Evolutionary conservation across 2,888 invertebrate genomes (phyloP), one percentile per base, ranked within the genome.

Genomic region (Tridacna gigas): DNA sequence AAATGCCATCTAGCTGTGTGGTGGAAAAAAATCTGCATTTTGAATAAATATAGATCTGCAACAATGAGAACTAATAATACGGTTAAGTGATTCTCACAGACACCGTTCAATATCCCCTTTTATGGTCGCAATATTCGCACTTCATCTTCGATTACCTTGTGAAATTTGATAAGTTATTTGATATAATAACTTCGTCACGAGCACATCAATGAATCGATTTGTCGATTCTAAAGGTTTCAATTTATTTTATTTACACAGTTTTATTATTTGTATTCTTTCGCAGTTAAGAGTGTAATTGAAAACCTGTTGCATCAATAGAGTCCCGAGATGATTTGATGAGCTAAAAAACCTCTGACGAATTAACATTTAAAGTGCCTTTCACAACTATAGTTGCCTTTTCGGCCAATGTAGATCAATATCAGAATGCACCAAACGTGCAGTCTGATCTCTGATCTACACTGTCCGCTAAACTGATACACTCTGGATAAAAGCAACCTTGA

Each of bases 211-310:
- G 71, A 51, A 48, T 71, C 71, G 51, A 71, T 71, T 71, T 71
- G 22, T n/a, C 28, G 13, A 20, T 71, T 71, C 75, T 75, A 63
- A 61, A 75, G 63, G 75, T 63, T 75, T 75, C 75, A 75, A 75
- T 75, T 75, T 75, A 63, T 25, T 45, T 9, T 75, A 63, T 75
- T 75, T 75, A 75, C 75, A 63, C 20, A 75, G 75, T 75, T 61
- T 28, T 75, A 63, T 47, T 47, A 75, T 75, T 61, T 75, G 45
- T 63, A 75, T 75, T 61, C 75, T 61, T 47, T 75, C 63, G 37
- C 61, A 47, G 61, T 63, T 63, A 37, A 61, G 63, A 7, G 47
- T 61, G 75, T 75, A 75, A 75, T 75, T 75, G 63, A 75, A 74
- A 75, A 47, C 48, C 51, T 25, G 37, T 37, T 37, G 37, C 37